Evolutionary conservation across 2,113 vertebrate species (phyloP).

Genomic region (Toxotes jaculatrix): DNA sequence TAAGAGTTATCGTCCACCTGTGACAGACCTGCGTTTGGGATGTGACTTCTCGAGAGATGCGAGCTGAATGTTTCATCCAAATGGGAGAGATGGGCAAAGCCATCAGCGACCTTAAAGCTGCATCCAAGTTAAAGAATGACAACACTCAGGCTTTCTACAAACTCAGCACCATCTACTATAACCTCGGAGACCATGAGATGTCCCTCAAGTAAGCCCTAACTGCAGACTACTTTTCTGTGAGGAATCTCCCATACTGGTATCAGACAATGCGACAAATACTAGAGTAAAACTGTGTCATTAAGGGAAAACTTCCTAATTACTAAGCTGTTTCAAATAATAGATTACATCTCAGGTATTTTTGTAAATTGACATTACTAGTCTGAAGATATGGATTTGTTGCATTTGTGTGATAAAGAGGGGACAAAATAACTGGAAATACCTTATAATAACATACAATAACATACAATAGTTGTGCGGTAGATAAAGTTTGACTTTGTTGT

Average conservation of each 20-base stretch:
- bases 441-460: neutral
- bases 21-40: conserved; percentile 96
- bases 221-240: neutral
- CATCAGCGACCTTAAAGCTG: conserved; percentile 94
- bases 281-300: neutral
- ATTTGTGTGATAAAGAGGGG: neutral
- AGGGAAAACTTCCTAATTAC: neutral
- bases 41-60: conserved; percentile 91
- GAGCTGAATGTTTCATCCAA: conserved; percentile 94
- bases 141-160: conserved; percentile 97
- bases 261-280: neutral
- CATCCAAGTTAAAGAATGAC: conserved; percentile 95
- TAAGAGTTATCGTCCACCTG: conserved; percentile 39
- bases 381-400: neutral
- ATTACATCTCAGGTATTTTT: neutral
- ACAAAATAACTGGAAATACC: neutral
- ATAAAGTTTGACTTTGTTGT: no score
- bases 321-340: neutral
- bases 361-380: neutral
- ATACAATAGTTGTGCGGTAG: no score
- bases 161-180: conserved; percentile 96
- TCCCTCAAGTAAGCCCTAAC: conserved; percentile 90
- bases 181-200: conserved; percentile 95
- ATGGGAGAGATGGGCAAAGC: conserved; percentile 95
- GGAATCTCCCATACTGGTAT: neutral